Evolutionary conservation across 1,140 invertebrate genomes (phyloP).

Genomic region (Drepana arcuata): DNA sequence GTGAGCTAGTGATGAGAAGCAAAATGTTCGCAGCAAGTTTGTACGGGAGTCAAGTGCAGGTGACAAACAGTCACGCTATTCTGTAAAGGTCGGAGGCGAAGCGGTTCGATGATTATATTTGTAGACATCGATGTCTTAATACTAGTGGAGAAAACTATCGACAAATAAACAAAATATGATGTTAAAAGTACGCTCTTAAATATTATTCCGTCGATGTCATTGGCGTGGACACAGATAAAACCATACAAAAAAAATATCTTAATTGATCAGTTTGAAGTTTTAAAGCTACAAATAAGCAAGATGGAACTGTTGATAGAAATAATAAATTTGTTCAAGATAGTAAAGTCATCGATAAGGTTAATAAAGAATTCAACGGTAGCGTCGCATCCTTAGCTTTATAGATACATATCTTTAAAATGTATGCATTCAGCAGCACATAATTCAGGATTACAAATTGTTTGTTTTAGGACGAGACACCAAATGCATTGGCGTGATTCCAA

Average conservation of each 20-base stretch:
- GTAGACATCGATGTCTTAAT: conserved; percentile 57
- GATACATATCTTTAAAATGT: conserved; percentile 69
- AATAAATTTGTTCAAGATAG: too few relatives aligned
- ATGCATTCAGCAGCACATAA: conserved; percentile 69
- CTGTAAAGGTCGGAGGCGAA: conserved; percentile 47
- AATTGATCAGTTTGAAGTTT: too few relatives aligned
- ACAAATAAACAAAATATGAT: too few relatives aligned
- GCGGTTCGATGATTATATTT: conserved; percentile 64
- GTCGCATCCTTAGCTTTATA: conserved; percentile 47
- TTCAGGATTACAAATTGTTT: conserved; percentile 71
- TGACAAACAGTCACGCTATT: conserved; percentile 67
- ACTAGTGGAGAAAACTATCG: conserved; percentile 38
- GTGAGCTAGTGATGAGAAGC: conserved; percentile 48
- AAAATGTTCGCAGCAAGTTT: conserved; percentile 46
- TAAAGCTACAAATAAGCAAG: too few relatives aligned
- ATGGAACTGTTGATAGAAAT: too few relatives aligned
- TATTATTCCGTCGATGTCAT: too few relatives aligned
- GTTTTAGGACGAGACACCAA: conserved; percentile 64
- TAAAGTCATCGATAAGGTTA: too few relatives aligned
- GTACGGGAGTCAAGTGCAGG: conserved; percentile 63
- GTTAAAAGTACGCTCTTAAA: too few relatives aligned
- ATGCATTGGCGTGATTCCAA: conserved; percentile 53
- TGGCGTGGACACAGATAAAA: too few relatives aligned
- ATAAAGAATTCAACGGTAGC: too few relatives aligned
- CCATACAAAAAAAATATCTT: too few relatives aligned